Conservation (phyloP, 2,113 vertebrate species). For the Passer domesticus region DNA sequence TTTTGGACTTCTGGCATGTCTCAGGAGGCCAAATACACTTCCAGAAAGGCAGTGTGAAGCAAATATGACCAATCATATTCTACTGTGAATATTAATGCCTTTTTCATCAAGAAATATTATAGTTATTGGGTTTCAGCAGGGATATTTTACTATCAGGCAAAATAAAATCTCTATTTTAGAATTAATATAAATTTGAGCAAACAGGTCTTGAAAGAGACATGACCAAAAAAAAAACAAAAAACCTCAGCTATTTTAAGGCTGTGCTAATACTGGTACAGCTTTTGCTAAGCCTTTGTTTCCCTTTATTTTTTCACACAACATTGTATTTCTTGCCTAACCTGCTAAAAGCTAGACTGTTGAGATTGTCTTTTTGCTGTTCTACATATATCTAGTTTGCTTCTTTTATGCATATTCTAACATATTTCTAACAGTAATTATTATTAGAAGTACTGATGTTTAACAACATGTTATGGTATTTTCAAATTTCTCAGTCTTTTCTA, state of each 20-base stretch:
- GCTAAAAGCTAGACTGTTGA: background rate
- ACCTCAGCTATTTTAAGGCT: background rate
- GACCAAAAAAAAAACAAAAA: background rate
- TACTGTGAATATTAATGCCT: background rate
- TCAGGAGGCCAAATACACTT: background rate
- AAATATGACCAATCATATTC: background rate
- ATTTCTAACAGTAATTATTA: background rate
- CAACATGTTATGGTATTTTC: background rate
- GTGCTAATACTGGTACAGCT: background rate
- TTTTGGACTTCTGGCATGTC: background rate
- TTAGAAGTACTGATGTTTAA: background rate
- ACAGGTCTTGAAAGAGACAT: background rate
- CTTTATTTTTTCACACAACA: background rate
- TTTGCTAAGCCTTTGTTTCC: background rate
- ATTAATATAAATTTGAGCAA: background rate
- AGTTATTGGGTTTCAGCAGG: background rate
- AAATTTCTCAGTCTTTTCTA: background rate
- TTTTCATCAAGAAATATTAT: background rate
- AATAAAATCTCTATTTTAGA: background rate
- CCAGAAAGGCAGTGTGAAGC: background rate
- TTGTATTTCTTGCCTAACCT: background rate
- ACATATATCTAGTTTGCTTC: background rate
- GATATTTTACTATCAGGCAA: background rate
- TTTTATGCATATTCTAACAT: background rate
- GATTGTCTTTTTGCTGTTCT: background rate